Percentiles rank a stretch among this genome's conserved stretches.
These are phyloP conservation scores for Diogma glabrata DNA, from an alignment of 2,888 invertebrate species.

Conservation along the genomic window DNA sequence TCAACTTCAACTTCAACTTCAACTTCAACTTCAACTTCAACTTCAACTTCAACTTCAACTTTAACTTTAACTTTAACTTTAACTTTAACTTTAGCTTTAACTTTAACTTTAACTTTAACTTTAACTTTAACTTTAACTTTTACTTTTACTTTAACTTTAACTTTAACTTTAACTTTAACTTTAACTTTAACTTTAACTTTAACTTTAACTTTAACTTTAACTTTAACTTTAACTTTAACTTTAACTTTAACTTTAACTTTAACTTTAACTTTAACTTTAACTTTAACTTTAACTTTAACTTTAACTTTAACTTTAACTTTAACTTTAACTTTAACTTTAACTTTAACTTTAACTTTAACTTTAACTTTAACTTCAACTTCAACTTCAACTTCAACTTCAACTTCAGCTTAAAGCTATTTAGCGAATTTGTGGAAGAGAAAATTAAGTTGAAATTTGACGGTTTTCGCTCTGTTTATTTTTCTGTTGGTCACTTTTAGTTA, in stretches of 20 bases:
- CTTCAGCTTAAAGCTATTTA: no score
- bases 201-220: conserved; percentile 11
- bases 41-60: background rate
- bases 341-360: conserved; percentile 13
- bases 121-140: no score
- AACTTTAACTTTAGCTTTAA: no score
- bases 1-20: conserved; percentile 14
- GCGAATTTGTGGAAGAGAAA: no score
- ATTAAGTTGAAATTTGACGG: no score
- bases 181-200: conserved; percentile 12
- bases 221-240: conserved; percentile 11
- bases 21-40: conserved; percentile 6
- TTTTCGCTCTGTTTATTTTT: no score
- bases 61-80: conserved; percentile 5
- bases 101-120: no score
- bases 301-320: conserved; percentile 13
- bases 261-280: conserved; percentile 13
- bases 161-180: no score
- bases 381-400: conserved; percentile 13
- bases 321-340: conserved; percentile 13
- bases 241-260: conserved; percentile 12
- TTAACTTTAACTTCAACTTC: conserved; percentile 13
- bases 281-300: conserved; percentile 12
- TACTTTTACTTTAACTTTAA: no score
- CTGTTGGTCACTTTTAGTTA: no score